phyloP scores from a whole-genome alignment of 2,888 invertebrate species.

The Philhelius pedissequus region DNA sequence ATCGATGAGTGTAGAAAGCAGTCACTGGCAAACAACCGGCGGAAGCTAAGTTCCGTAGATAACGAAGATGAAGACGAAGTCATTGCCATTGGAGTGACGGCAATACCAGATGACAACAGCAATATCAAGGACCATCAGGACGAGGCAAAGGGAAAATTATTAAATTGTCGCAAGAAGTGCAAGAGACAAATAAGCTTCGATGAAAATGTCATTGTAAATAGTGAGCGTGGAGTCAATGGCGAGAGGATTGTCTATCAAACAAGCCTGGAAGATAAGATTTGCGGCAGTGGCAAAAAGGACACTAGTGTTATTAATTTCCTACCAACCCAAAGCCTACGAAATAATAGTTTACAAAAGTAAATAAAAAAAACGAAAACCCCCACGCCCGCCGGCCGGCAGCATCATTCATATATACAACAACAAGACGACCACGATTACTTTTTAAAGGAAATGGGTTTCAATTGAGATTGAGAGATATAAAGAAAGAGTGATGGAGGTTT shows the following conservation, averaged over 20 bases:
- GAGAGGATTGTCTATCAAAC: slow-evolving; percentile 65
- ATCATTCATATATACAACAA: not conserved
- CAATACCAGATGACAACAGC: not conserved
- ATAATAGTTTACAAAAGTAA: slow-evolving; percentile 60
- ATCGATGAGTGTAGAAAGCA: slow-evolving; percentile 60
- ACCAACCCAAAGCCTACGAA: slow-evolving; percentile 42
- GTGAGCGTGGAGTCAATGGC: slow-evolving; percentile 47
- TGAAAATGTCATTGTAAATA: slow-evolving; percentile 70
- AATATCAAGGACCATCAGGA: not conserved
- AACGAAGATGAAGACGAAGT: slow-evolving; percentile 49
- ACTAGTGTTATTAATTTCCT: slow-evolving; percentile 57
- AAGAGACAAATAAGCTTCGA: slow-evolving; percentile 77
- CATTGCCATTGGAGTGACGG: slow-evolving; percentile 24
- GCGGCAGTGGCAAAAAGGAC: slow-evolving; percentile 56
- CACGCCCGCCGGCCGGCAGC: too few species aligned
- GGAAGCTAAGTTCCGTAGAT: slow-evolving; percentile 51
- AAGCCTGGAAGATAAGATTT: slow-evolving; percentile 68
- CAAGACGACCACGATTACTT: slow-evolving; percentile 20
- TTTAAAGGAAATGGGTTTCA: slow-evolving; percentile 5
- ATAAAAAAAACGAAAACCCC: not conserved
- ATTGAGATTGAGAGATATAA: not conserved
- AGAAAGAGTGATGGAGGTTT: not conserved
- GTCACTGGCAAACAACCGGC: slow-evolving; percentile 48
- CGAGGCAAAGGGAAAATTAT: slow-evolving; percentile 25
- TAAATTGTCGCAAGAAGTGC: slow-evolving; percentile 69